Conservation (phyloP, 2,113 vertebrate species). For the Mystacornis crossleyi region DNA sequence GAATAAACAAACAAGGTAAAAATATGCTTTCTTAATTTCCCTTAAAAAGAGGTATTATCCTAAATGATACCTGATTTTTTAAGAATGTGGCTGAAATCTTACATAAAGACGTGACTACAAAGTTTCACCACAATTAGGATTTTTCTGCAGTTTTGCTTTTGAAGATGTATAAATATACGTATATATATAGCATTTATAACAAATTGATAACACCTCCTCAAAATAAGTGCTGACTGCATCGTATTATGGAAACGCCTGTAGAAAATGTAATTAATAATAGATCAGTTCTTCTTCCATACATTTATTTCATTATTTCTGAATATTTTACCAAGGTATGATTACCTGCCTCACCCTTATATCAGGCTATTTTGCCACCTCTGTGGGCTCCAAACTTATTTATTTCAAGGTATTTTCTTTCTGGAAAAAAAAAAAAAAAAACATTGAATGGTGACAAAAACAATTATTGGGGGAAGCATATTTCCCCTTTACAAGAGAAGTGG, state of each 20-base stretch:
- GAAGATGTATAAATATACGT: not conserved
- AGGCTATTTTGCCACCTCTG: not conserved
- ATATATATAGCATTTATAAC: not conserved
- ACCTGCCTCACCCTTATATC: accelerated
- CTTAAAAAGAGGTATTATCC: not conserved
- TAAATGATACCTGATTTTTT: not conserved
- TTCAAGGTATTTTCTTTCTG: not conserved
- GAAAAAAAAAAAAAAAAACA: not conserved
- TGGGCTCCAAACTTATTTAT: not conserved
- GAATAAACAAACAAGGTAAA: not conserved
- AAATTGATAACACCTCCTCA: not conserved
- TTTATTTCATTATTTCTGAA: not conserved
- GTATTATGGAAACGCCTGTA: not conserved
- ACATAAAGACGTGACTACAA: not conserved
- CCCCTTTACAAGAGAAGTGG: not conserved
- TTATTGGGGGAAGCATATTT: not conserved
- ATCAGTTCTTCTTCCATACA: not conserved
- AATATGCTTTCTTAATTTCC: not conserved
- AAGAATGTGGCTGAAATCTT: not conserved
- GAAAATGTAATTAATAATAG: not conserved
- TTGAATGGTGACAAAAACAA: not conserved
- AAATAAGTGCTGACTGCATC: not conserved
- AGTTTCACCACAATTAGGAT: not conserved
- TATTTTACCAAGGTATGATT: not conserved
- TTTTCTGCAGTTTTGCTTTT: not conserved